A percentile compares a stretch with the other conserved stretches of the same genome.
These are phyloP conservation scores for Tupaia tana DNA, from an alignment of 2,113 vertebrate species.

Conservation along the genomic window DNA sequence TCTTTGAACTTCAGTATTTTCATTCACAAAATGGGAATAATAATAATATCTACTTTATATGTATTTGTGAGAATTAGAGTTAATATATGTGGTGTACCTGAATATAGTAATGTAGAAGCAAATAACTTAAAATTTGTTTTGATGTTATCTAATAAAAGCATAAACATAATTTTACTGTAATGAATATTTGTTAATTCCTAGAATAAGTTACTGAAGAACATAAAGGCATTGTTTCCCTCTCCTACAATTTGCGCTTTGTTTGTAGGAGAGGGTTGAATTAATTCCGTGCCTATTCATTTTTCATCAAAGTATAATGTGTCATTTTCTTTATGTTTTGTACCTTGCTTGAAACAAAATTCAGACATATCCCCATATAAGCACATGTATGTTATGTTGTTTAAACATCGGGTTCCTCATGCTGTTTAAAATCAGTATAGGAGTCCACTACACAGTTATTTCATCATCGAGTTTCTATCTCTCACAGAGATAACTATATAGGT, in stretches of 20 bases:
- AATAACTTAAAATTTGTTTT: conserved; percentile 23
- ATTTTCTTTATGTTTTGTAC: neutral
- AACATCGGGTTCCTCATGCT: neutral
- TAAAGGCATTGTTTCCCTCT: neutral
- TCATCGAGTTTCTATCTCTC: neutral
- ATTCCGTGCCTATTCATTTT: neutral
- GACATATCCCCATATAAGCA: neutral
- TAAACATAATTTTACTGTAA: neutral
- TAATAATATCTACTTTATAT: neutral
- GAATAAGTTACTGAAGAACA: neutral
- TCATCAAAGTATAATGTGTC: neutral
- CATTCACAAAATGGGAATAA: neutral
- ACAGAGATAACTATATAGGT: neutral
- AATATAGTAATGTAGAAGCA: neutral
- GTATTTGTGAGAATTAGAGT: neutral
- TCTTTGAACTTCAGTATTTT: neutral
- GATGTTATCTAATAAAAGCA: neutral
- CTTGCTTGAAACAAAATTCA: neutral
- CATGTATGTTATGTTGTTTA: neutral
- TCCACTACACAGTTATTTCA: neutral
- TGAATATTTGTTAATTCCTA: neutral
- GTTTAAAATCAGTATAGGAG: neutral
- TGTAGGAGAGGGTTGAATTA: neutral
- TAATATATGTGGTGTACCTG: neutral
- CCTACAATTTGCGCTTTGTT: neutral